Evolutionary conservation across 2,888 invertebrate genomes (phyloP).

Genomic region (Tuta absoluta): DNA sequence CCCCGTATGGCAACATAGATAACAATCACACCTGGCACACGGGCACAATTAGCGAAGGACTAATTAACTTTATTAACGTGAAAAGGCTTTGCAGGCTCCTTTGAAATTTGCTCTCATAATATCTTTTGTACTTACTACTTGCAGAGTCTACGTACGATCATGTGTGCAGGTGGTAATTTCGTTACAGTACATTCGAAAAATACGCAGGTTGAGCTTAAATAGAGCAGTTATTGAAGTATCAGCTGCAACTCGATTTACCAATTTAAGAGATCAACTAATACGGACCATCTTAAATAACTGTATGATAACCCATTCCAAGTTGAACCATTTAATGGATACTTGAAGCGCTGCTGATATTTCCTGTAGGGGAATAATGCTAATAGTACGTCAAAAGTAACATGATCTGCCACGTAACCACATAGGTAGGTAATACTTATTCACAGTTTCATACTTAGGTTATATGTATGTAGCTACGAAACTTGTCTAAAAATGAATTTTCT

Average conservation of each 20-base stretch:
- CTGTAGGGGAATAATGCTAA: no score
- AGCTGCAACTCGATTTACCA: no score
- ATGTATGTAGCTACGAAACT: background rate
- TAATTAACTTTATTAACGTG: slow-evolving; percentile 40
- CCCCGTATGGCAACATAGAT: slow-evolving; percentile 23
- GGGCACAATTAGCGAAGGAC: slow-evolving; percentile 37
- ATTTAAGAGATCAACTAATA: no score
- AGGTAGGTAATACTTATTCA: background rate
- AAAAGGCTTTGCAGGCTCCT: slow-evolving; percentile 38
- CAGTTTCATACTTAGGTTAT: background rate
- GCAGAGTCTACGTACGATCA: no score
- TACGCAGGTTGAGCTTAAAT: background rate
- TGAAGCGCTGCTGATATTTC: no score
- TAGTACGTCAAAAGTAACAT: no score
- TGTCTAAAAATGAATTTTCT: slow-evolving; percentile 13
- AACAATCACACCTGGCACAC: slow-evolving; percentile 34
- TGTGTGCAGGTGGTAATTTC: background rate
- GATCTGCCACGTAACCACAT: no score
- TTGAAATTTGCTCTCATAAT: slow-evolving; percentile 36
- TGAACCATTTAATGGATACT: no score
- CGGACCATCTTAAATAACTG: no score
- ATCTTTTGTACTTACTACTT: slow-evolving; percentile 26
- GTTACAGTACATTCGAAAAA: background rate
- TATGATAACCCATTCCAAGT: no score
- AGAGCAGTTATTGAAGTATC: no score